Conservation (phyloP, 2,888 invertebrate genomes). For the Callosobruchus maculatus region DNA sequence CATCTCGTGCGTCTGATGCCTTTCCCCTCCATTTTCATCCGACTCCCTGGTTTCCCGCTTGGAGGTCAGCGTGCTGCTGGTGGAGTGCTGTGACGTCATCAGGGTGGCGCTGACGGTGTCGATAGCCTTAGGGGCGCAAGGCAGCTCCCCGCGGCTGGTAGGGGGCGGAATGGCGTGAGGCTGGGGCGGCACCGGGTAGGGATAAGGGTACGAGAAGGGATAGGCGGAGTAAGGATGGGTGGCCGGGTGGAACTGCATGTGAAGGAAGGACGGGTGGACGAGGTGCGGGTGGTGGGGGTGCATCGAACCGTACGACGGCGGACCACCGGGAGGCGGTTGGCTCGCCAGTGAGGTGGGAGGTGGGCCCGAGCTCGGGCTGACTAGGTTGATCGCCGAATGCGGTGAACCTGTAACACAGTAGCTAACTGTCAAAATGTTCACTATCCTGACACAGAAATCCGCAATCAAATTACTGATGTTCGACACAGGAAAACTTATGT, state of each 20-base stretch:
- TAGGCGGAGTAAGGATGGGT: slow-evolving; percentile 65
- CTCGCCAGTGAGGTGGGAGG: slow-evolving; percentile 24
- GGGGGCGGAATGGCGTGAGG: slow-evolving; percentile 72
- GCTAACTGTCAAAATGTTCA: no score
- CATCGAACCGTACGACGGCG: slow-evolving; percentile 61
- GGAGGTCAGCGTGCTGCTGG: slow-evolving; percentile 68
- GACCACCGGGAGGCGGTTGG: slow-evolving; percentile 56
- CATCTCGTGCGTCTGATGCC: slow-evolving; percentile 63
- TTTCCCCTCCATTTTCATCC: slow-evolving; percentile 49
- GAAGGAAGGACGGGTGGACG: slow-evolving; percentile 64
- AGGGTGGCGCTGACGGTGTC: slow-evolving; percentile 65
- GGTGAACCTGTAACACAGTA: slow-evolving; percentile 35
- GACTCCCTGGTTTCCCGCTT: slow-evolving; percentile 57
- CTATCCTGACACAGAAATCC: no score
- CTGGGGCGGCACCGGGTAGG: slow-evolving; percentile 70
- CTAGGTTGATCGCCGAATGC: slow-evolving; percentile 62
- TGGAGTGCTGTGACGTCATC: slow-evolving; percentile 66
- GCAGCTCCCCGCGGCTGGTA: slow-evolving; percentile 30
- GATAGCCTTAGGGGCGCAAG: slow-evolving; percentile 33
- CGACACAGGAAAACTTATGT: no score
- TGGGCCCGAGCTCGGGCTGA: slow-evolving; percentile 51
- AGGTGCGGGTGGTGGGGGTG: slow-evolving; percentile 68
- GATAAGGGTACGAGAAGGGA: slow-evolving; percentile 67
- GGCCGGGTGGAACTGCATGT: slow-evolving; percentile 57
- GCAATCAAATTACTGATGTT: no score